Base-by-base conservation (phyloP, 2,888 invertebrate genomes). In the Himalopsyche tibetana region DNA sequence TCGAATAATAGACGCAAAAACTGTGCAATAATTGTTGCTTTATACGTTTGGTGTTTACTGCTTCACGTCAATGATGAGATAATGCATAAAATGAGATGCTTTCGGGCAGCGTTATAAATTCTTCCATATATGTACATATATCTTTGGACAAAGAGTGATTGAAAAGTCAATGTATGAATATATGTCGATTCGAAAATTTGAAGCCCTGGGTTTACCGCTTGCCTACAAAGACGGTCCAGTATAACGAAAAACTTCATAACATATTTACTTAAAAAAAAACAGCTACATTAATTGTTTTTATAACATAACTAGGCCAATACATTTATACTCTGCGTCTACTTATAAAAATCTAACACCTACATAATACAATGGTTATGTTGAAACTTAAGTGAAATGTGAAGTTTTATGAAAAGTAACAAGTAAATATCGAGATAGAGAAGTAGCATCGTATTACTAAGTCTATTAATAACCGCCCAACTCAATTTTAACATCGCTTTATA, bases 381-480 rank as follows among this genome's bases (percentile, higher is more conserved):
- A 63, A 63, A 63, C 63, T 63, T 63, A 63, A 63, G 63, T 63
- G 63, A 63, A 63, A 63, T 63, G 63, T 63, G 63, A 19, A 63
- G 63, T 63, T 19, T n/a, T 28, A 19, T 63, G 63, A n/a, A 63
- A 63, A 63, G 19, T 63, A 63, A 63, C 63, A 63, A 56, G 56
- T 56, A 56, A 56, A 56, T 56, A 6, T 63, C 11, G 19, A 63
- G 63, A 63, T 63, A 63, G 19, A 63, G 28, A 63, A 63, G 63
- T 63, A 63, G 11, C 63, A 63, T 63, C 63, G 63, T 19, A 63
- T 63, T 63, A 63, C 63, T 19, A 63, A 63, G 63, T 19, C 63
- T 63, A 63, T 63, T 63, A 63, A 63, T 63, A 63, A 63, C 63
- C 63, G 63, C 63, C 63, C 63, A 63, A 63, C 63, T 63, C 19